Conservation (phyloP, 2,888 invertebrate genomes). For the Synanthedon myopaeformis region DNA sequence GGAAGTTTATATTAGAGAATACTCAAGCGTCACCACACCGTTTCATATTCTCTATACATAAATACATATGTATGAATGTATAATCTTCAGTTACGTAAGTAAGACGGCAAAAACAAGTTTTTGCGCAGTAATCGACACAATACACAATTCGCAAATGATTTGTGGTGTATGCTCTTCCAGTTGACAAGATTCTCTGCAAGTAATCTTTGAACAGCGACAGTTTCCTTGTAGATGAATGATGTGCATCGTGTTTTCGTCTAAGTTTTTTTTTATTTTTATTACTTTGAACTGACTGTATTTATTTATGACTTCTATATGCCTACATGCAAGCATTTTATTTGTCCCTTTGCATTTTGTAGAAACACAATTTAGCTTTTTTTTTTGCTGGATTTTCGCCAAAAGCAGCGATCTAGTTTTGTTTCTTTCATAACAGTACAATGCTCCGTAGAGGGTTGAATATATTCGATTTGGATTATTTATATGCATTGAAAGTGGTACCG, state of each 20-base stretch:
- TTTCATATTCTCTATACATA: not conserved
- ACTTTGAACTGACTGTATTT: too few relatives aligned
- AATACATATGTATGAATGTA: not conserved
- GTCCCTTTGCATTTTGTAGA: constrained; percentile 5
- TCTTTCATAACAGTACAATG: constrained; percentile 11
- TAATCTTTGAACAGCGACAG: constrained; percentile 2
- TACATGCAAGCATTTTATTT: not conserved
- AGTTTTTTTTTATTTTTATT: too few relatives aligned
- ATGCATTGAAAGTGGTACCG: constrained; percentile 18
- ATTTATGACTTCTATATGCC: too few relatives aligned
- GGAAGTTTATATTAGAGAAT: not conserved
- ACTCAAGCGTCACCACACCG: not conserved
- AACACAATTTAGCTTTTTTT: constrained; percentile 2
- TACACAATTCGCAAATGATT: constrained; percentile 20
- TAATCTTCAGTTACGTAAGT: constrained; percentile 1
- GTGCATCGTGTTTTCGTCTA: too few relatives aligned
- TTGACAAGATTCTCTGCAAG: constrained; percentile 16
- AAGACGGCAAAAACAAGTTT: constrained; percentile 19
- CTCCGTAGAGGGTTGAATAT: constrained; percentile 25
- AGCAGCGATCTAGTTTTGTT: constrained; percentile 14
- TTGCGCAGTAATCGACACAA: constrained; percentile 17
- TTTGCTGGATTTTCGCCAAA: constrained; percentile 28
- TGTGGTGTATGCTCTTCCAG: constrained; percentile 14
- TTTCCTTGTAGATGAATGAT: constrained; percentile 8
- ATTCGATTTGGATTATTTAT: constrained; percentile 28